phyloP scores from a whole-genome alignment of 2,888 invertebrate species.

The Herminia tarsipennalis region DNA sequence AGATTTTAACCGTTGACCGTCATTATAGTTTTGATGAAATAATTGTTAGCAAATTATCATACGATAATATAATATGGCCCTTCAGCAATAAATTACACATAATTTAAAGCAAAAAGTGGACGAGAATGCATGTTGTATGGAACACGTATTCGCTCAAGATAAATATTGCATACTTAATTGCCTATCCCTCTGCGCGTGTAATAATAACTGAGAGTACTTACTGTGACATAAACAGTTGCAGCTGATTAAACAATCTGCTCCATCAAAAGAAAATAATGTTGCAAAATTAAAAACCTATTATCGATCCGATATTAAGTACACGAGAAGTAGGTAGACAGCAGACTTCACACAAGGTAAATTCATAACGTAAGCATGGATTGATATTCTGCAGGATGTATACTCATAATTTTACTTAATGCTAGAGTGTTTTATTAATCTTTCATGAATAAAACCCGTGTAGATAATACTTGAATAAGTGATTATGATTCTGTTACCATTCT shows the following conservation, averaged over 20 bases:
- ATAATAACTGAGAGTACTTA: too few species aligned
- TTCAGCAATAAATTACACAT: conserved; percentile 73
- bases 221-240: conserved; percentile 54
- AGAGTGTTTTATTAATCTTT: too few species aligned
- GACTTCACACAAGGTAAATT: too few species aligned
- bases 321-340: conserved; percentile 23
- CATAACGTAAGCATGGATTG: too few species aligned
- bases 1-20: conserved; percentile 49
- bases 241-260: conserved; percentile 59
- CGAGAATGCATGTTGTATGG: conserved; percentile 40
- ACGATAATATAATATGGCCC: conserved; percentile 70
- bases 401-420: too few species aligned
- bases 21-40: conserved; percentile 67
- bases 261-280: conserved; percentile 52
- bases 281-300: conserved; percentile 49
- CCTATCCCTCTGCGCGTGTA: conserved; percentile 34
- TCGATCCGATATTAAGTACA: conserved; percentile 30
- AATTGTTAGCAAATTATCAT: conserved; percentile 73
- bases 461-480: too few species aligned
- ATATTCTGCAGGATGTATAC: too few species aligned
- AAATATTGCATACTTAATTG: conserved; percentile 63
- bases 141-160: conserved; percentile 50
- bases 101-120: conserved; percentile 63
- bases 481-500: too few species aligned
- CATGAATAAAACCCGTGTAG: too few species aligned